These are phyloP conservation scores for Bolinopsis microptera DNA, from an alignment of 37 sponge, comb jelly and placozoan species.

Conservation along the genomic window DNA sequence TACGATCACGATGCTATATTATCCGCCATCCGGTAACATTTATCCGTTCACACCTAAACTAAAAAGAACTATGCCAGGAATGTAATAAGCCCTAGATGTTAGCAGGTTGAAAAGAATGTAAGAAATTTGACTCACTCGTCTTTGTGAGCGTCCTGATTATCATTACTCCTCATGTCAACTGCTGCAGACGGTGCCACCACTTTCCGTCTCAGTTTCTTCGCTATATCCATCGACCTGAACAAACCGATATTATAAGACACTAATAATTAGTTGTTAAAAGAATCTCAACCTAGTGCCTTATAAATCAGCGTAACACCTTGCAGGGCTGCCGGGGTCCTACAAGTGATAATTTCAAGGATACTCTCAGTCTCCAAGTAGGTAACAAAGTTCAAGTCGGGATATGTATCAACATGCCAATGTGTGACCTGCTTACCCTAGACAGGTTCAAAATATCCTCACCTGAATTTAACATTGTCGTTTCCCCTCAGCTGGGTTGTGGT, in stretches of 20 bases:
- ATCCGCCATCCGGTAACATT: not conserved
- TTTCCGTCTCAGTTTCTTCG: not conserved
- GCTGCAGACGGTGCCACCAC: slow-evolving; percentile 5
- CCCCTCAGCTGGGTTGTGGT: not conserved
- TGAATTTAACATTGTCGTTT: not conserved
- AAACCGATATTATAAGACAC: no score
- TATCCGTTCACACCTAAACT: not conserved
- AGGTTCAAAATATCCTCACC: not conserved
- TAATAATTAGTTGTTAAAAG: no score
- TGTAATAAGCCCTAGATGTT: not conserved
- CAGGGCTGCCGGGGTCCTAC: not conserved
- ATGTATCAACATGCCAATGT: not conserved
- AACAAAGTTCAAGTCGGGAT: not conserved
- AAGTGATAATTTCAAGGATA: no score
- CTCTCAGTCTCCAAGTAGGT: not conserved
- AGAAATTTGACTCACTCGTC: not conserved
- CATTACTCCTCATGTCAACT: not conserved
- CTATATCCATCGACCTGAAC: slow-evolving; percentile 28
- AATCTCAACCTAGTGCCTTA: no score
- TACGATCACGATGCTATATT: not conserved
- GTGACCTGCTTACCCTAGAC: not conserved
- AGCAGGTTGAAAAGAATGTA: not conserved
- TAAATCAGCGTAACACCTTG: not conserved
- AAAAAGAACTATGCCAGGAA: not conserved
- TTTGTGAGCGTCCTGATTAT: not conserved